Conservation (phyloP, 2,113 vertebrate species). For the Macquaria australasica region DNA sequence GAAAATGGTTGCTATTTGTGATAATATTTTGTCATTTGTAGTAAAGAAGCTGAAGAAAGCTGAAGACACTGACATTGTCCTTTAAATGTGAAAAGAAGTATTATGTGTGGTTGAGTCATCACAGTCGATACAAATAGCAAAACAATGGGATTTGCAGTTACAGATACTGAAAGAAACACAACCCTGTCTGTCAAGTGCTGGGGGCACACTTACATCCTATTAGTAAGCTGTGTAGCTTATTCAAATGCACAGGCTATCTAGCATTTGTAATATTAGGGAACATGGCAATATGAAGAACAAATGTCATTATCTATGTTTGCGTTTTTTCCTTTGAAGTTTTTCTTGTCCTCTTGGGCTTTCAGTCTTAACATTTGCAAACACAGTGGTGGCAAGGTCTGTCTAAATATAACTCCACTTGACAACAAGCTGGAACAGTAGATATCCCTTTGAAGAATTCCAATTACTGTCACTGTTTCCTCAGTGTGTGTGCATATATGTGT, state of each 20-base stretch:
- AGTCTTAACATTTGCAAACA: constrained; percentile 73
- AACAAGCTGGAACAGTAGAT: constrained; percentile 77
- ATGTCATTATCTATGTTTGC: constrained; percentile 71
- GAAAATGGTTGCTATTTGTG: not conserved
- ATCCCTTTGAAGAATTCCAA: constrained; percentile 82
- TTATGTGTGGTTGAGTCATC: not conserved
- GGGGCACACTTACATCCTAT: not conserved
- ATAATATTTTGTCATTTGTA: not conserved
- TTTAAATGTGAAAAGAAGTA: not conserved
- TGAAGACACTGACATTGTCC: not conserved
- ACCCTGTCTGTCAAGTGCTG: constrained; percentile 36
- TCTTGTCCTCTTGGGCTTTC: constrained; percentile 74
- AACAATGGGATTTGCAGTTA: constrained; percentile 24
- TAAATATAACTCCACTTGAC: constrained; percentile 84
- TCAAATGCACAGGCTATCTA: constrained; percentile 39
- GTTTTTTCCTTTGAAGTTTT: constrained; percentile 69
- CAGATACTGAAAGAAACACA: constrained; percentile 19
- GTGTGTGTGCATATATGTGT: constrained; percentile 37
- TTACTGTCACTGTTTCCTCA: constrained; percentile 76
- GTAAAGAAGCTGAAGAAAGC: not conserved
- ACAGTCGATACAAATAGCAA: constrained; percentile 10
- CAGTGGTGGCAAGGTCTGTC: constrained; percentile 71
- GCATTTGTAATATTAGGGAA: constrained; percentile 48
- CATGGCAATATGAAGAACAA: constrained; percentile 60
- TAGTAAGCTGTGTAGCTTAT: constrained; percentile 13